Evolutionary conservation across 2,113 vertebrate genomes (phyloP).

Genomic region (Felis catus): F.catus_Fca126_mat1.0 CM031424.1:60921001-60921500

Average conservation of each 20-base stretch:
- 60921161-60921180: not conserved
- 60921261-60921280: not conserved
- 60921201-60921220: not conserved
- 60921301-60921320: not conserved
- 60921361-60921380: not conserved
- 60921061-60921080: not conserved
- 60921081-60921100: not conserved
- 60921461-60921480: not conserved
- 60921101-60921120: not conserved
- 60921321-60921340: not conserved
- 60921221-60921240: not conserved
- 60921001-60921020: fast-evolving
- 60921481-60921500: too few species aligned
- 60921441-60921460: not conserved
- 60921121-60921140: not conserved
- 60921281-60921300: not conserved
- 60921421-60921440: not conserved
- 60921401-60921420: not conserved
- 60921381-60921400: not conserved
- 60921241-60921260: not conserved
- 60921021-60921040: too few species aligned
- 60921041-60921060: not conserved
- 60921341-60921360: not conserved
- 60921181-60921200: not conserved
- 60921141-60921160: not conserved